These are phyloP conservation scores for Cryptoblepharus egeriae DNA, from an alignment of 2,797 vertebrate genomes.

Conservation along the genomic window DNA sequence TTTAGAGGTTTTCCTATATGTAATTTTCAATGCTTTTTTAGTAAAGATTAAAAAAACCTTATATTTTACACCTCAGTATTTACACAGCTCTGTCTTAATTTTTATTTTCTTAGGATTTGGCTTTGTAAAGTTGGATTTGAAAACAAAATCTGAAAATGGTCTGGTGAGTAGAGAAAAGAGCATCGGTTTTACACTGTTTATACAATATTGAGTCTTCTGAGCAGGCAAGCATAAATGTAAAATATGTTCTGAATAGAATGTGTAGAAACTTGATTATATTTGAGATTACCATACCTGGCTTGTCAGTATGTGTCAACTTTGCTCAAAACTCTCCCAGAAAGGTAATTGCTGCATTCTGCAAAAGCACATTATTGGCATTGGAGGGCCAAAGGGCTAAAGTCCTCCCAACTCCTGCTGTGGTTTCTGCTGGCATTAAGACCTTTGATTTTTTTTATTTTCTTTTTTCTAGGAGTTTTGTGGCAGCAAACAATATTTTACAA, in stretches of 20 bases:
- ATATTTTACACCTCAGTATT: too few species aligned
- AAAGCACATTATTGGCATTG: too few species aligned
- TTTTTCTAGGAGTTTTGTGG: neutral
- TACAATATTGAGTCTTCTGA: neutral
- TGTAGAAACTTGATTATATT: neutral
- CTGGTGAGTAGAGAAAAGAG: slow-evolving; percentile 84
- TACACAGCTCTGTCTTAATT: neutral
- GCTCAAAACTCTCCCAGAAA: neutral
- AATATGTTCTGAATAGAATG: neutral
- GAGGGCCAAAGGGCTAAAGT: too few species aligned
- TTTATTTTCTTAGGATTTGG: slow-evolving; percentile 88
- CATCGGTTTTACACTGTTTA: neutral
- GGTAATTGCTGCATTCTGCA: too few species aligned
- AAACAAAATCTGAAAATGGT: slow-evolving; percentile 97
- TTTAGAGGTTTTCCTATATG: too few species aligned
- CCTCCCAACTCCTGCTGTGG: too few species aligned
- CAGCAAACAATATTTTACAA: neutral
- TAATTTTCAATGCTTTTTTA: too few species aligned
- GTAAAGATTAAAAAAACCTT: too few species aligned
- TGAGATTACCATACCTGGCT: neutral
- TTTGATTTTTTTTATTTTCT: neutral
- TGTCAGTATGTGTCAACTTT: neutral
- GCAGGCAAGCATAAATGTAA: neutral
- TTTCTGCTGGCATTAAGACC: too few species aligned
- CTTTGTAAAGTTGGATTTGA: slow-evolving; percentile 95